Evolutionary conservation across 1,140 invertebrate genomes (phyloP).

Genomic region (Colletes gigas): DNA sequence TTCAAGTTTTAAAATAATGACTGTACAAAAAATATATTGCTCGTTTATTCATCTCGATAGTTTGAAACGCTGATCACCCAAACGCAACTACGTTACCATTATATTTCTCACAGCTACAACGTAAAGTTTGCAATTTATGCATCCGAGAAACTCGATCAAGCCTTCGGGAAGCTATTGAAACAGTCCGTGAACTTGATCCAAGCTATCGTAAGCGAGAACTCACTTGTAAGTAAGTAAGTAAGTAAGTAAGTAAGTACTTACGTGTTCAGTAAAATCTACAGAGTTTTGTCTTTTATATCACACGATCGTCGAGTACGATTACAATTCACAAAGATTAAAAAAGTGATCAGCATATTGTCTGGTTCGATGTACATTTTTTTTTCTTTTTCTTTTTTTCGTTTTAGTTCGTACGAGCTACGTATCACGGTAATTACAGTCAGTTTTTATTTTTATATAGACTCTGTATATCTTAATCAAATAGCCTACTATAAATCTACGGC

Average conservation of each 20-base stretch:
- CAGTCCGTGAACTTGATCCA: neutral
- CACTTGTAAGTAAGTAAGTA: too few relatives aligned
- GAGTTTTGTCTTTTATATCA: constrained; percentile 23
- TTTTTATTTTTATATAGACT: constrained; percentile 2
- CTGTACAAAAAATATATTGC: constrained; percentile 1
- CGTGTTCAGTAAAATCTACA: neutral
- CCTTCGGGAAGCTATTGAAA: neutral
- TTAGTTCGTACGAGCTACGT: neutral
- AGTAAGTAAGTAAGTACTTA: too few relatives aligned
- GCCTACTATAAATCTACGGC: constrained; percentile 3
- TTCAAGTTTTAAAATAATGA: neutral
- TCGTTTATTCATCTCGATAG: neutral
- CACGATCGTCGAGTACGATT: constrained; percentile 17
- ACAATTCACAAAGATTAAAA: neutral
- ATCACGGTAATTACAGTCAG: constrained; percentile 22
- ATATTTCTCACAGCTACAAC: neutral
- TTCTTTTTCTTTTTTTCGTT: neutral
- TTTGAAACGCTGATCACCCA: constrained; percentile 1
- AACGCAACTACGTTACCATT: constrained; percentile 5
- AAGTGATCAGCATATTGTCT: neutral
- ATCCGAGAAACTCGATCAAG: neutral
- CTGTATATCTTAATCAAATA: neutral
- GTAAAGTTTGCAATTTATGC: neutral
- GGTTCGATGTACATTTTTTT: neutral
- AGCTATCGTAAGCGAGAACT: neutral